Evolutionary conservation across 92 coral and sea anemone species (phyloP).

Genomic region (Epizoanthus ramosus): DNA sequence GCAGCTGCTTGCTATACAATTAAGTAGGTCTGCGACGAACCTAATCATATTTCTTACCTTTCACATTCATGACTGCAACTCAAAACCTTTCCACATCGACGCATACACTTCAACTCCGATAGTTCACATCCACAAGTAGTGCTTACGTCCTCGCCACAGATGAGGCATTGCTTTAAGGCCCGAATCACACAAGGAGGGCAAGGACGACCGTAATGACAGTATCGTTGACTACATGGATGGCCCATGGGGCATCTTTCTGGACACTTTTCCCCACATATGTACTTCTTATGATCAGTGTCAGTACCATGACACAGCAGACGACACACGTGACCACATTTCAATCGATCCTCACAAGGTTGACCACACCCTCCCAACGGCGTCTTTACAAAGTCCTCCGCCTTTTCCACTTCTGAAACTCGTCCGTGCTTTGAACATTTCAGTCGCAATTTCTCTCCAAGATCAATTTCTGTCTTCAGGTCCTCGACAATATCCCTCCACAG

Average conservation of each 20-base stretch:
- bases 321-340: slow-evolving; percentile 74
- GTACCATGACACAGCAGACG: slow-evolving; percentile 54
- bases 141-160: slow-evolving; percentile 55
- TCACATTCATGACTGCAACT: slow-evolving; percentile 55
- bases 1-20: not conserved
- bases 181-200: slow-evolving; percentile 53
- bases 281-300: slow-evolving; percentile 48
- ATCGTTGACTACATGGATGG: slow-evolving; percentile 52
- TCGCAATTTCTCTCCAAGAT: slow-evolving; percentile 43
- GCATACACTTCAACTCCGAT: slow-evolving; percentile 30
- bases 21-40: slow-evolving; percentile 9
- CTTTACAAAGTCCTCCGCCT: slow-evolving; percentile 60
- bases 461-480: slow-evolving; percentile 42
- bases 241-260: slow-evolving; percentile 39
- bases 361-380: slow-evolving; percentile 65
- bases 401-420: slow-evolving; percentile 34
- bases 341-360: slow-evolving; percentile 44
- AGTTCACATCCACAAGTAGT: slow-evolving; percentile 46
- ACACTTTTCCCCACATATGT: slow-evolving; percentile 47
- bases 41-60: slow-evolving; percentile 20
- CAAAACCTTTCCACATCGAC: slow-evolving; percentile 51
- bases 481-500: slow-evolving; percentile 53
- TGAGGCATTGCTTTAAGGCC: slow-evolving; percentile 46
- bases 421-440: slow-evolving; percentile 59
- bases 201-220: slow-evolving; percentile 56